Evolutionary conservation across 1,140 invertebrate species (phyloP).

Genomic region (Lepidurus arcticus): DNA sequence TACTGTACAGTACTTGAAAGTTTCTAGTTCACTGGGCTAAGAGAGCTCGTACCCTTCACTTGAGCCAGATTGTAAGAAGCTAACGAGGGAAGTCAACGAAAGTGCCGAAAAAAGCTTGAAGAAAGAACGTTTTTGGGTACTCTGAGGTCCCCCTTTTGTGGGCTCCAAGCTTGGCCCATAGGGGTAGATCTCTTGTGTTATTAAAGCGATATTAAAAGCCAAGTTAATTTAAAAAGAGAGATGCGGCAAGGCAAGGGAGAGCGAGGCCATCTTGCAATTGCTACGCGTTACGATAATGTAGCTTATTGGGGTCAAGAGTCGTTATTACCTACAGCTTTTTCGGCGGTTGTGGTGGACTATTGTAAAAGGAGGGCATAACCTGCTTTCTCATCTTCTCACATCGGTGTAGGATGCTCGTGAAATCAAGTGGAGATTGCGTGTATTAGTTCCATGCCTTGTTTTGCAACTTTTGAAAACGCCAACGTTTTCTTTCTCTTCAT

Average conservation of each 20-base stretch:
- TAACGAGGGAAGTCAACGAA: background rate
- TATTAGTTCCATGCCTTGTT: background rate
- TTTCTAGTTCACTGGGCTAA: constrained; percentile 12
- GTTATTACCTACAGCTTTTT: background rate
- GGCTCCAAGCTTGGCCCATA: background rate
- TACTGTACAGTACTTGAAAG: background rate
- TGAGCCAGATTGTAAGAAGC: background rate
- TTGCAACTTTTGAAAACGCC: background rate
- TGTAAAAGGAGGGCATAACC: background rate
- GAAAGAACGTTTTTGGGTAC: background rate
- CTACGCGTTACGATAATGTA: background rate
- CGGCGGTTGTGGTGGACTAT: background rate
- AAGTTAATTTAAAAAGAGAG: background rate
- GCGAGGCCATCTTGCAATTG: background rate
- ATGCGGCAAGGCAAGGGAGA: background rate
- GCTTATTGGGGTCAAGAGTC: constrained; percentile 1
- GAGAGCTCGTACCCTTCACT: background rate
- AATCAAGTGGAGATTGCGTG: background rate
- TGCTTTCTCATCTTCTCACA: background rate
- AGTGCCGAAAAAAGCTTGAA: background rate
- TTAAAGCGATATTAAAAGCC: background rate
- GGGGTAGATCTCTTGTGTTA: background rate
- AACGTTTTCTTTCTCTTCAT: background rate
- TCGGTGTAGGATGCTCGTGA: background rate
- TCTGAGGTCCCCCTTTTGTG: background rate